Base-by-base conservation (phyloP, 1,140 invertebrate species). In the Aleiodes sp. region DNA sequence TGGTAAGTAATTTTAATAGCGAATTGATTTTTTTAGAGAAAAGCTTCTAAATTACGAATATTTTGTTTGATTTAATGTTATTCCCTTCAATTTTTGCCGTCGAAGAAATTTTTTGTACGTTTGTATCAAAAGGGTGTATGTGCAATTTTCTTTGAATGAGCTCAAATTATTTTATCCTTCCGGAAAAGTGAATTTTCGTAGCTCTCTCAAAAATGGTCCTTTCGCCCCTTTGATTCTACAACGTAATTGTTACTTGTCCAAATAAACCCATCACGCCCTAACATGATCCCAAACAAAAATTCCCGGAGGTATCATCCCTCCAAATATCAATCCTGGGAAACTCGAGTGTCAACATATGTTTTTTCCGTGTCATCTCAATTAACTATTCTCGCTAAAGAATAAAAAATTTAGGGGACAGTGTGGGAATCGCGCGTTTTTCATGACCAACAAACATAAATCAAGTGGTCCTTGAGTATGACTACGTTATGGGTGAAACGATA, bases 391-490 rank as follows among this genome's bases (percentile, higher is more conserved):
- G 37, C 61, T 60, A 28, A 46, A 43, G 33, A n/a, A n/a, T n/a
- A 57, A 69, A 52, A n/a, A 64, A 70, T 69, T 33, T 14, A 14
- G 29, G 10, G n/a, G 21, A 12, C n/a, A 60, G 68, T 80, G 78
- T 80, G 79, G 75, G 79, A 81, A 80, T 77, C 77, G 75, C 61
- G 67, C 68, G 73, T 79, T 81, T 79, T 80, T 78, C 77, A 77
- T 78, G 76, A 73, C 75, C 76, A 77, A 80, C 75, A 79, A 79
- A 77, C 77, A 80, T 81, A 81, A 81, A 81, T 81, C 79, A 81
- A 81, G 73, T 76, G 75, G 64, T 72, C 7, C 60, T 19, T 12
- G 19, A 52, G 43, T 35, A 16, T 16, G n/a, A 14, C 41, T 24
- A 26, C 33, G 26, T 61, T 14, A 14, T 33, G 33, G 39, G 37